These are phyloP conservation scores for Anarsia innoxiella DNA, from an alignment of 2,888 invertebrate species.

Conservation along the genomic window DNA sequence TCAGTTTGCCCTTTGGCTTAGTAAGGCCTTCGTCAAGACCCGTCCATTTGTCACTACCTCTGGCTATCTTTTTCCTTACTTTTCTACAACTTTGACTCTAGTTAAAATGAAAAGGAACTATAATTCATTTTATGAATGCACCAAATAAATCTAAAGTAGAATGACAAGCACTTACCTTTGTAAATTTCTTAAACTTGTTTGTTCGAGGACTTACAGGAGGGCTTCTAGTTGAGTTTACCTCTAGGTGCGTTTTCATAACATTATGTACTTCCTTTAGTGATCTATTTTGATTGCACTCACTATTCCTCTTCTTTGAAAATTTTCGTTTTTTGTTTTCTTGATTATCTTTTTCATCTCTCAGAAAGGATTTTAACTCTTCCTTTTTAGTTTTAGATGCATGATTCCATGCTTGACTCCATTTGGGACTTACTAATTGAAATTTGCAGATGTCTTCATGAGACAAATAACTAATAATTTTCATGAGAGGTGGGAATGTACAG, in stretches of 20 bases:
- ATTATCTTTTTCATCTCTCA: constrained; percentile 50
- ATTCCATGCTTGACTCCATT: constrained; percentile 52
- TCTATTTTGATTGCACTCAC: constrained; percentile 27
- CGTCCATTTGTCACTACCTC: no score
- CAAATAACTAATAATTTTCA: constrained; percentile 51
- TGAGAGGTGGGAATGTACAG: constrained; percentile 41
- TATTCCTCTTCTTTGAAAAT: constrained; percentile 27
- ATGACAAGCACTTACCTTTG: constrained; percentile 52
- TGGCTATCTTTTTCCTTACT: no score
- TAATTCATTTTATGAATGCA: no score
- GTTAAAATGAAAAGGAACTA: no score
- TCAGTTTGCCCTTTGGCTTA: no score
- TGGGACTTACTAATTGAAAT: constrained; percentile 51
- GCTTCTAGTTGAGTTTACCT: constrained; percentile 29
- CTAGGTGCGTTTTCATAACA: constrained; percentile 29
- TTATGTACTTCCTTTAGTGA: constrained; percentile 54
- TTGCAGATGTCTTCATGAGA: constrained; percentile 55
- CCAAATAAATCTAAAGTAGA: no score
- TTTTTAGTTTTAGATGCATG: constrained; percentile 40
- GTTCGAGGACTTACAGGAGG: constrained; percentile 58
- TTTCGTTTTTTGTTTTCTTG: constrained; percentile 43
- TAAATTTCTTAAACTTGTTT: constrained; percentile 53
- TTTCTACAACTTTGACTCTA: no score
- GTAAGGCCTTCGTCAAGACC: background rate
- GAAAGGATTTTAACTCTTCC: constrained; percentile 35